Evolutionary conservation across 2,797 vertebrate species (phyloP).

Genomic region (Danionella dracula): DNA sequence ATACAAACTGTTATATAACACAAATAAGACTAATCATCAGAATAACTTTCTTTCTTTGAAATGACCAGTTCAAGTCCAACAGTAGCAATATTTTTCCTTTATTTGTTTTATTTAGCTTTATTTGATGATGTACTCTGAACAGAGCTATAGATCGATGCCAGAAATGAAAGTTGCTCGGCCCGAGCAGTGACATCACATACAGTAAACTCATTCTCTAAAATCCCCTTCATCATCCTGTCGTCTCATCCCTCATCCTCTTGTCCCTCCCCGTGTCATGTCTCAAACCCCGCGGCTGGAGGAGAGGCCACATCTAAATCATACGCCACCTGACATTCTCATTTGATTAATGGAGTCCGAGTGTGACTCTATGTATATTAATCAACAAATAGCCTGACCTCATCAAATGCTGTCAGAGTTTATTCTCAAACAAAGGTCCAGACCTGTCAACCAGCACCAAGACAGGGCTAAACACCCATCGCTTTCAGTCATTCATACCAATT

Average conservation of each 20-base stretch:
- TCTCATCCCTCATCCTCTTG: conserved; percentile 70
- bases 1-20: too few relatives aligned
- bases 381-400: conserved; percentile 55
- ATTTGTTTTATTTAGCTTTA: too few relatives aligned
- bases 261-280: conserved; percentile 66
- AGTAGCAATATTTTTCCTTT: too few relatives aligned
- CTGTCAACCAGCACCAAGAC: conserved; percentile 9
- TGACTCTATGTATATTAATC: conserved; percentile 67
- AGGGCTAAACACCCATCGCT: conserved; percentile 8
- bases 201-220: conserved; percentile 48
- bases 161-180: conserved; percentile 43
- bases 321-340: conserved; percentile 64
- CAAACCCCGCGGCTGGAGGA: conserved; percentile 62
- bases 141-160: conserved; percentile 48
- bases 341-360: conserved; percentile 66
- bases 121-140: background rate
- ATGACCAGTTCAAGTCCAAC: too few relatives aligned
- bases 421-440: conserved; percentile 30
- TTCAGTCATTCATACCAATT: conserved; percentile 25
- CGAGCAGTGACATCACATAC: conserved; percentile 25
- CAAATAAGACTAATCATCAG: too few relatives aligned
- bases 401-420: conserved; percentile 50
- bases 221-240: conserved; percentile 43
- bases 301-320: conserved; percentile 68
- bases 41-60: too few relatives aligned